Base-by-base conservation (phyloP, 2,888 invertebrate species). In the Dinocampus coccinellae region DNA sequence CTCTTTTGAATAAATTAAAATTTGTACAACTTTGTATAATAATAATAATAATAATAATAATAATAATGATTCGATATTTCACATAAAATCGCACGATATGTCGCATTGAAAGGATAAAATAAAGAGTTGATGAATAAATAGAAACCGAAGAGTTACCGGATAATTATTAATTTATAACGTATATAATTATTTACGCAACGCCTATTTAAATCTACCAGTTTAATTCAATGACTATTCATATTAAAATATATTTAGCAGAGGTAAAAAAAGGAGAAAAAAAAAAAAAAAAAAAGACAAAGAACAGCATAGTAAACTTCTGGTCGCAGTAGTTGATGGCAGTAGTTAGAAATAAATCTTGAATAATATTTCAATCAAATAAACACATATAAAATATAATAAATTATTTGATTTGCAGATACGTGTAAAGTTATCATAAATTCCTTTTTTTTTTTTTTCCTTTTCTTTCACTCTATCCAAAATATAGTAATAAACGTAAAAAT, bases 1-100 rank as follows among this genome's bases (percentile, higher is more conserved):
- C 58, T 64, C 24, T 58, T 74, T 69, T 68, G 77, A 78, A 77
- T 79, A 80, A 82, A 81, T 82, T 80, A 80, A n/a, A n/a, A n/a
- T n/a, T n/a, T n/a, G n/a, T n/a, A n/a, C n/a, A n/a, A n/a, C n/a
- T n/a, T n/a, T n/a, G n/a, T n/a, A n/a, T n/a, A n/a, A n/a, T n/a
- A n/a, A n/a, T n/a, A n/a, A n/a, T n/a, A n/a, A n/a, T n/a, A n/a
- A n/a, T n/a, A n/a, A n/a, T n/a, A n/a, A n/a, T n/a, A n/a, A n/a
- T n/a, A n/a, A n/a, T n/a, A n/a, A n/a, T n/a, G n/a, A n/a, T n/a
- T n/a, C n/a, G n/a, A n/a, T n/a, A n/a, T n/a, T n/a, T n/a, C 3
- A 47, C 16, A 16, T 9, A 16, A 47, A 16, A 47, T n/a, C n/a
- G 7, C 16, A n/a, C n/a, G n/a, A n/a, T n/a, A n/a, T n/a, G n/a